A percentile compares a stretch with the other conserved stretches of the same genome.
Conservation (phyloP, 2,888 invertebrate genomes). For the Zaprionus lineosus region DNA sequence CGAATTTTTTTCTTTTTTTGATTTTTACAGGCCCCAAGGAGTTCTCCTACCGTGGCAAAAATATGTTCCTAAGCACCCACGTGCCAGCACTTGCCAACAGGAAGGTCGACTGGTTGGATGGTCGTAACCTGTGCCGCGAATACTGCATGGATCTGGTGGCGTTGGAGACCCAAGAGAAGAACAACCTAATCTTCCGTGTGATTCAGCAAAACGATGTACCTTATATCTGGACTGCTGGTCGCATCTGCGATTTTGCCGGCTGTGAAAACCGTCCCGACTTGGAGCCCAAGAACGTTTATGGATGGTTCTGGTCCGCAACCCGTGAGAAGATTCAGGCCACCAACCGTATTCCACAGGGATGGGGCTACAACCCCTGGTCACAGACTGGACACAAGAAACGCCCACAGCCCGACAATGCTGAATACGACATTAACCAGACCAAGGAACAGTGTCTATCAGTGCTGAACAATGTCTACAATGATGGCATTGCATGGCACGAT, state of each 20-base stretch:
- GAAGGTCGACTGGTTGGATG: slow-evolving; percentile 95
- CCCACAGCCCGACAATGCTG: slow-evolving; percentile 94
- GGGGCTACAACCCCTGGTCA: slow-evolving; percentile 94
- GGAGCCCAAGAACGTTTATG: slow-evolving; percentile 92
- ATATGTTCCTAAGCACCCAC: slow-evolving; percentile 94
- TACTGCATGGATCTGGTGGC: slow-evolving; percentile 97
- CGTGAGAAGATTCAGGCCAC: slow-evolving; percentile 93
- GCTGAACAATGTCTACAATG: slow-evolving; percentile 95
- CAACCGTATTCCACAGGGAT: slow-evolving; percentile 85
- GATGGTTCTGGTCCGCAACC: slow-evolving; percentile 97
- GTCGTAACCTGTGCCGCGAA: slow-evolving; percentile 94
- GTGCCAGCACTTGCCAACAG: slow-evolving; percentile 90
- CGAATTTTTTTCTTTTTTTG: slow-evolving; percentile 14
- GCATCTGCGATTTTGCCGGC: slow-evolving; percentile 96
- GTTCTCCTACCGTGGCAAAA: slow-evolving; percentile 92
- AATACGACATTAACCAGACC: slow-evolving; percentile 94
- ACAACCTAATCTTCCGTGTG: slow-evolving; percentile 93
- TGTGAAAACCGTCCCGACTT: slow-evolving; percentile 93
- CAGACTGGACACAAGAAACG: slow-evolving; percentile 95
- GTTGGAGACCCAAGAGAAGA: slow-evolving; percentile 94
- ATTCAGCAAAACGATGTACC: slow-evolving; percentile 95
- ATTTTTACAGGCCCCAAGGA: slow-evolving; percentile 90
- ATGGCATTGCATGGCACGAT: slow-evolving; percentile 97
- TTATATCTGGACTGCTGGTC: slow-evolving; percentile 96
- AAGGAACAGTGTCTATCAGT: slow-evolving; percentile 93